Conservation (phyloP, 2,113 vertebrate species). For the Rostratula benghalensis region DNA sequence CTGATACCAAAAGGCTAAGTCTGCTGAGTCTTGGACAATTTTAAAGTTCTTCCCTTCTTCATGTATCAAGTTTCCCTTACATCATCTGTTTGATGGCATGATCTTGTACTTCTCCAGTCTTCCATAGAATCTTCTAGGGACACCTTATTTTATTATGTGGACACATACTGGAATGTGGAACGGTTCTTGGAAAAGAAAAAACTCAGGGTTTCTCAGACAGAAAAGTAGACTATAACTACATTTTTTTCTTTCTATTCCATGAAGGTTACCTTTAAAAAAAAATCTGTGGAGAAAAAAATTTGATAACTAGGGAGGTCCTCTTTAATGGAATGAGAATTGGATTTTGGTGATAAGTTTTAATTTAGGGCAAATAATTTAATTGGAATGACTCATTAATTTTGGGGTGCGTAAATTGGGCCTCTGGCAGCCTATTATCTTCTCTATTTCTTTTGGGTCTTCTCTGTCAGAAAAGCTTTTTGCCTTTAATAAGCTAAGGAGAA, state of each 20-base stretch:
- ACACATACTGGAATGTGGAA: not conserved
- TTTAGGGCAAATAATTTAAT: conserved; percentile 68
- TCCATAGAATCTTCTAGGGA: not conserved
- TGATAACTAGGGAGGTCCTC: conserved; percentile 13
- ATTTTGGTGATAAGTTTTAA: conserved; percentile 50
- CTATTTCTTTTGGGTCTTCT: not conserved
- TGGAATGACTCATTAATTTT: conserved; percentile 59
- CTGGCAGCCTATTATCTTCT: conserved; percentile 48
- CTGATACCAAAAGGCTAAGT: not conserved
- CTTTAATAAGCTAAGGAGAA: not conserved
- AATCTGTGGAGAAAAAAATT: not conserved
- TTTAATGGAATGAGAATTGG: conserved; percentile 54
- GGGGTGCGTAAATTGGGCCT: conserved; percentile 5
- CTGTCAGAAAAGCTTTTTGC: not conserved
- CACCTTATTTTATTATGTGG: not conserved
- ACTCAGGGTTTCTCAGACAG: not conserved
- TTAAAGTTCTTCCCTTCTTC: not conserved
- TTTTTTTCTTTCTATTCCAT: not conserved
- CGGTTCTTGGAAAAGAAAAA: not conserved
- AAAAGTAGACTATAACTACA: not conserved
- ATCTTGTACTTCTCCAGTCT: not conserved
- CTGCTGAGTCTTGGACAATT: not conserved
- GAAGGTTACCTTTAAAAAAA: conserved; percentile 32
- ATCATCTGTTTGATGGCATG: not conserved
- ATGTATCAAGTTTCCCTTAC: not conserved